Base-by-base conservation (phyloP, 37 sponge, comb jelly and placozoan genomes). In the Lycopodina hypogea region DNA sequence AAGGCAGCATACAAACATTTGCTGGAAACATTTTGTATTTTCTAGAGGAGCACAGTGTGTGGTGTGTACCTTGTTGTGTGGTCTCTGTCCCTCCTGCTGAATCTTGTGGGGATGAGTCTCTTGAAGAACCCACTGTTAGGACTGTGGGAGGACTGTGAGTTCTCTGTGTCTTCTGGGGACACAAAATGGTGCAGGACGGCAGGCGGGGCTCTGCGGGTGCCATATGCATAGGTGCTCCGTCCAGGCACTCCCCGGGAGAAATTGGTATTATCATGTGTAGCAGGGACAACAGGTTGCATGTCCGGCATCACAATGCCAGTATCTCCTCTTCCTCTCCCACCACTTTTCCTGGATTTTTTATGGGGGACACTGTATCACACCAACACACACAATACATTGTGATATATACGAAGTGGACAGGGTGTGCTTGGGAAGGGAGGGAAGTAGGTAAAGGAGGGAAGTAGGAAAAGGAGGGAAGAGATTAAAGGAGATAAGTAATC, bases 291-390 rank as follows among this genome's bases (percentile, higher is more conserved):
- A n/a, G 88, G 36, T 72, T 62, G 71, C 66, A 65, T 17, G 35
- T 65, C 66, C 8, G 66, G 2, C 18, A 30, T 33, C 30, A 7
- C 36, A 36, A 53, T 24, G 64, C 48, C 9, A 12, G 8, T 9
- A 12, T 4, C 8, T 12, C 48, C 48, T 45, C 48, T 45, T 45
- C 48, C 48, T 45, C 48, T 9, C 9, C 48, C 48, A n/a, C n/a
- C n/a, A n/a, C n/a, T n/a, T 75, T 28, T 45, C 48, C 51, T n/a
- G 68, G 66, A 70, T 70, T 61, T 48, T 68, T 60, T 52, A 9
- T 75, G 79, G 37, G 90, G 86, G 34, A 86, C 90, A 81, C n/a
- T n/a, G 93, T 88, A 48, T 86, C 88, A 78, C 28, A 73, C n/a
- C 18, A 6, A 55, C 3, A 67, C 32, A 35, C 3, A 67, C 32